These are phyloP conservation scores for Sarotherodon lohbergeri DNA, from an alignment of 2,113 vertebrate species.

Conservation along the genomic window DNA sequence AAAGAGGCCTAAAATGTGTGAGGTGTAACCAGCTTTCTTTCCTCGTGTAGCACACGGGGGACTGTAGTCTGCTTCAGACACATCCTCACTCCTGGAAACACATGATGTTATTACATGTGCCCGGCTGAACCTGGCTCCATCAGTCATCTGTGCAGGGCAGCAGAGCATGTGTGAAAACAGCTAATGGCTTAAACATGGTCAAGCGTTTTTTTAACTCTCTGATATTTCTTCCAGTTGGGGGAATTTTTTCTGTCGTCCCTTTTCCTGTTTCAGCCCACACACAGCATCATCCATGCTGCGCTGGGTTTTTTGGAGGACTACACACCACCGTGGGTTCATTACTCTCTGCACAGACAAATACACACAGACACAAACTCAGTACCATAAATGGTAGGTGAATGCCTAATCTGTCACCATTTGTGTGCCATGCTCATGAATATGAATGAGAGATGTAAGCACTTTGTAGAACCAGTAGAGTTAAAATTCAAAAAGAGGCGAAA, in stretches of 20 bases:
- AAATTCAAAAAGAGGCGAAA: accelerated
- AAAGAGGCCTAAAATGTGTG: not conserved
- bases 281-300: not conserved
- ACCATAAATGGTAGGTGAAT: not conserved
- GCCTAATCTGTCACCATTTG: not conserved
- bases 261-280: not conserved
- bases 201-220: not conserved
- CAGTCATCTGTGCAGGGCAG: not conserved
- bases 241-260: not conserved
- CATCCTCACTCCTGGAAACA: not conserved
- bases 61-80: not conserved
- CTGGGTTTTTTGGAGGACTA: not conserved
- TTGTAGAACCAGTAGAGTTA: not conserved
- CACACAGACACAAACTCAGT: not conserved
- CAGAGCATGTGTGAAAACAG: too few species aligned
- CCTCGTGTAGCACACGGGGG: not conserved
- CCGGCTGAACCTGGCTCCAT: not conserved
- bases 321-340: not conserved
- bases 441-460: not conserved
- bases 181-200: too few species aligned
- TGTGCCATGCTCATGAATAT: not conserved
- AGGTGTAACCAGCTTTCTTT: not conserved
- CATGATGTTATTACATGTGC: not conserved
- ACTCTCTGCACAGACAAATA: not conserved
- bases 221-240: not conserved